Evolutionary conservation across 1,140 invertebrate genomes (phyloP).

Genomic region (Eupeodes corollae): DNA sequence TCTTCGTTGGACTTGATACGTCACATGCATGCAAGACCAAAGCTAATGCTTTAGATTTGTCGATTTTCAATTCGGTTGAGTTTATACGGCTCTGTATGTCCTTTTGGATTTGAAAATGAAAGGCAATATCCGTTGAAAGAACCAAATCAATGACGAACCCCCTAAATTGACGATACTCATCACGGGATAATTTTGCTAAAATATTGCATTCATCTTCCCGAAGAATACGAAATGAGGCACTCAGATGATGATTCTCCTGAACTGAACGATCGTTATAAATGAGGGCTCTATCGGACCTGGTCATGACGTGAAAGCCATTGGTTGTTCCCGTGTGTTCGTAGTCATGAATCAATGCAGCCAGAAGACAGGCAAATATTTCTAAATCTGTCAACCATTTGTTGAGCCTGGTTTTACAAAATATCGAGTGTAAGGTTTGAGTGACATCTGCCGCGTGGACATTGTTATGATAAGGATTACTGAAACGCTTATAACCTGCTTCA

Average conservation of each 20-base stretch:
- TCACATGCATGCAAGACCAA: slow-evolving; percentile 92
- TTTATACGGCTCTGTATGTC: slow-evolving; percentile 82
- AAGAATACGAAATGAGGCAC: slow-evolving; percentile 78
- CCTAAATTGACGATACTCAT: slow-evolving; percentile 90
- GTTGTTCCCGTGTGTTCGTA: slow-evolving; percentile 94
- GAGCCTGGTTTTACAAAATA: slow-evolving; percentile 81
- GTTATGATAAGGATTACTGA: slow-evolving; percentile 91
- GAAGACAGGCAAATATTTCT: slow-evolving; percentile 87
- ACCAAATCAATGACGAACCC: slow-evolving; percentile 95
- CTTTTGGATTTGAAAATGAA: slow-evolving; percentile 95
- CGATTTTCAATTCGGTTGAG: slow-evolving; percentile 75
- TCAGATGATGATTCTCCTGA: slow-evolving; percentile 90
- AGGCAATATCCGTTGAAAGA: slow-evolving; percentile 92
- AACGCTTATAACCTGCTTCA: slow-evolving; percentile 71
- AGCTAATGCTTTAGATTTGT: slow-evolving; percentile 87
- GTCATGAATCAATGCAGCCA: slow-evolving; percentile 91
- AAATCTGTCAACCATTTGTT: slow-evolving; percentile 90
- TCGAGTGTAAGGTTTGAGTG: slow-evolving; percentile 87
- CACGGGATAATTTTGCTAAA: slow-evolving; percentile 73
- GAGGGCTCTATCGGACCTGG: slow-evolving; percentile 82
- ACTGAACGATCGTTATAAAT: slow-evolving; percentile 91
- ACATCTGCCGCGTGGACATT: slow-evolving; percentile 92
- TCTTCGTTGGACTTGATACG: slow-evolving; percentile 90
- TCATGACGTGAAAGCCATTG: slow-evolving; percentile 97
- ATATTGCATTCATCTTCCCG: slow-evolving; percentile 85